Percentiles rank a stretch among this genome's conserved stretches.
These are phyloP conservation scores for Panonychus citri DNA, from an alignment of 1,140 invertebrate species.

Conservation along the genomic window DNA sequence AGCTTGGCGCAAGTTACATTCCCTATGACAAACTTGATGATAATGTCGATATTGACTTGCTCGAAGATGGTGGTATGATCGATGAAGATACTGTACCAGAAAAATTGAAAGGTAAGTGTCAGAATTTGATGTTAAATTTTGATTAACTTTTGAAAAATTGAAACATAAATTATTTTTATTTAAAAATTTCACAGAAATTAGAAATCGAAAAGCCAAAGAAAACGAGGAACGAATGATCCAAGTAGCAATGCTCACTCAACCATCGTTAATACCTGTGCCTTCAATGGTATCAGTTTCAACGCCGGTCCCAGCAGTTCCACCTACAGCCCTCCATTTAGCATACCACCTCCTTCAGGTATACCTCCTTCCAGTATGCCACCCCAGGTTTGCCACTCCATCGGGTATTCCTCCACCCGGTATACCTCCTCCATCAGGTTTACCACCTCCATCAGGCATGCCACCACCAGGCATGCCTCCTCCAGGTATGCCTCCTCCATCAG, in stretches of 20 bases:
- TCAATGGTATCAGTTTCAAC: not conserved
- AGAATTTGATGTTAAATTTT: not conserved
- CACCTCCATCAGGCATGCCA: too few species aligned
- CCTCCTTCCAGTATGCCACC: too few species aligned
- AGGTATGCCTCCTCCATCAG: too few species aligned
- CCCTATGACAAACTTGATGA: slow-evolving; percentile 63
- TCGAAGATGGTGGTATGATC: slow-evolving; percentile 79
- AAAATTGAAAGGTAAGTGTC: slow-evolving; percentile 46
- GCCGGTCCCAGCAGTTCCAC: not conserved
- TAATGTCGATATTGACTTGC: slow-evolving; percentile 41
- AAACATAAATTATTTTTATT: not conserved
- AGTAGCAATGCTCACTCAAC: not conserved
- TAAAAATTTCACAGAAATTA: not conserved
- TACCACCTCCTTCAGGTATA: not conserved
- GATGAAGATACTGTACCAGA: slow-evolving; percentile 78
- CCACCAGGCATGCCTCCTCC: too few species aligned
- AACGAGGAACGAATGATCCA: not conserved
- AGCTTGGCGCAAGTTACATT: slow-evolving; percentile 74
- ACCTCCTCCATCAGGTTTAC: too few species aligned
- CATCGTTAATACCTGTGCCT: not conserved
- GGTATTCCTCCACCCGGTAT: not conserved
- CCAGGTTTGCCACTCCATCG: too few species aligned
- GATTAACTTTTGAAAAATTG: too few species aligned
- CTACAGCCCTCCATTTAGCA: not conserved
- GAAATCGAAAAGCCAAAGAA: not conserved